Percentiles rank a stretch among this genome's conserved stretches.
phyloP scores from a whole-genome alignment of 2,888 invertebrate species.

The Lepidocyrtinus sp. region DNA sequence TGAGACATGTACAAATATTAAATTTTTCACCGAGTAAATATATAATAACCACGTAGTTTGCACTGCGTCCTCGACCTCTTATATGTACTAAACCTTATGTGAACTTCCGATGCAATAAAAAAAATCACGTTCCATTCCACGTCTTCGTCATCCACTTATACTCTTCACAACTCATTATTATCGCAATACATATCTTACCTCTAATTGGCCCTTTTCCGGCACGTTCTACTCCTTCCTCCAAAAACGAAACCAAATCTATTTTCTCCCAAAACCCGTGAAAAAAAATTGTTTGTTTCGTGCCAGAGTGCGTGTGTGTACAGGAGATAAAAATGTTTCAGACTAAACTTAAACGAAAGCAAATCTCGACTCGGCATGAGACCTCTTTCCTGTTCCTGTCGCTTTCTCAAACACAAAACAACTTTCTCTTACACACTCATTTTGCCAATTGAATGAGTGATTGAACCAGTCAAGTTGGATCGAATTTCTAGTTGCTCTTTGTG shows the following conservation, averaged over 20 bases:
- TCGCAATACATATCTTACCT: background rate
- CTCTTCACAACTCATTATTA: background rate
- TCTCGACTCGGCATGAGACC: constrained; percentile 21
- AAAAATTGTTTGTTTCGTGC: background rate
- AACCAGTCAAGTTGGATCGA: constrained; percentile 16
- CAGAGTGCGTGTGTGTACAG: too few species aligned
- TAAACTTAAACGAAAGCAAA: constrained; percentile 12
- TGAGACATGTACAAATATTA: background rate
- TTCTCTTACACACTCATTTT: constrained; percentile 2
- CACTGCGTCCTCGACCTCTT: too few species aligned
- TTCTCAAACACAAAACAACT: background rate
- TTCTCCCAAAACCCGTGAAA: background rate
- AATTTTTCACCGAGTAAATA: background rate
- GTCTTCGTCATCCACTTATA: background rate
- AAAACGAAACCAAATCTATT: background rate
- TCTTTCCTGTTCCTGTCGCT: background rate
- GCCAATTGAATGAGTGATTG: constrained; percentile 45
- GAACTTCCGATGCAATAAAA: background rate
- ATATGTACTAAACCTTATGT: too few species aligned
- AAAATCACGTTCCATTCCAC: background rate
- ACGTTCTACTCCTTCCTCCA: background rate
- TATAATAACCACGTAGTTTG: too few species aligned
- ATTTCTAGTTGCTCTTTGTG: background rate
- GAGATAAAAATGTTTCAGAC: background rate
- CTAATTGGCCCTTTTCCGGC: background rate